Conservation (phyloP, 2,113 vertebrate species). For the Sinocyclocheilus grahami region DNA sequence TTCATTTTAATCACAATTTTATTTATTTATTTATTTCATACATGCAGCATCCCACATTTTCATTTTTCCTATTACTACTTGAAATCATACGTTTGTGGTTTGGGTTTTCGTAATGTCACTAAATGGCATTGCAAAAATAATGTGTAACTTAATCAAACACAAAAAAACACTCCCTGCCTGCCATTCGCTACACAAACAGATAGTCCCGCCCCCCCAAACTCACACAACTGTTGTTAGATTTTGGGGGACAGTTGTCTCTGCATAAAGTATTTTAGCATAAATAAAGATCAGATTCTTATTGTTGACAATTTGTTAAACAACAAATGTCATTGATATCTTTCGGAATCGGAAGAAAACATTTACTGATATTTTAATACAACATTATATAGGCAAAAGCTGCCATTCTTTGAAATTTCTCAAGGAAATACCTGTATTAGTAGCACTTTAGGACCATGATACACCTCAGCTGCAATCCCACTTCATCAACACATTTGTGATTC, state of each 20-base stretch:
- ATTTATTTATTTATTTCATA: too few species aligned
- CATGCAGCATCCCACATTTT: too few species aligned
- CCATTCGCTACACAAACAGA: not conserved
- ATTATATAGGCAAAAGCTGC: not conserved
- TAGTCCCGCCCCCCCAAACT: not conserved
- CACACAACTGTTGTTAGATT: not conserved
- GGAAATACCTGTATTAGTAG: not conserved
- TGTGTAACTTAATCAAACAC: not conserved
- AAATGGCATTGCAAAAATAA: not conserved
- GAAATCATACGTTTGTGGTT: too few species aligned
- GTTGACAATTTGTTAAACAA: not conserved
- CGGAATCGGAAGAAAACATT: not conserved
- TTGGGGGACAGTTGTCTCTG: not conserved
- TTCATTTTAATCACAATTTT: too few species aligned
- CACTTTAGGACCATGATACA: not conserved
- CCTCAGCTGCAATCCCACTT: slow-evolving; percentile 13
- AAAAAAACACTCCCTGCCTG: not conserved
- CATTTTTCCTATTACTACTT: too few species aligned
- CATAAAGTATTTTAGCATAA: not conserved
- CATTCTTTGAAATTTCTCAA: not conserved
- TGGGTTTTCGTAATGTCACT: not conserved
- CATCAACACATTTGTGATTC: slow-evolving; percentile 29
- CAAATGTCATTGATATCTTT: not conserved
- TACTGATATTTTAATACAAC: not conserved
- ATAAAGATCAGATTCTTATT: not conserved